Evolutionary conservation across 2,797 vertebrate genomes (phyloP).

Genomic region (Poeciliopsis turneri): DNA sequence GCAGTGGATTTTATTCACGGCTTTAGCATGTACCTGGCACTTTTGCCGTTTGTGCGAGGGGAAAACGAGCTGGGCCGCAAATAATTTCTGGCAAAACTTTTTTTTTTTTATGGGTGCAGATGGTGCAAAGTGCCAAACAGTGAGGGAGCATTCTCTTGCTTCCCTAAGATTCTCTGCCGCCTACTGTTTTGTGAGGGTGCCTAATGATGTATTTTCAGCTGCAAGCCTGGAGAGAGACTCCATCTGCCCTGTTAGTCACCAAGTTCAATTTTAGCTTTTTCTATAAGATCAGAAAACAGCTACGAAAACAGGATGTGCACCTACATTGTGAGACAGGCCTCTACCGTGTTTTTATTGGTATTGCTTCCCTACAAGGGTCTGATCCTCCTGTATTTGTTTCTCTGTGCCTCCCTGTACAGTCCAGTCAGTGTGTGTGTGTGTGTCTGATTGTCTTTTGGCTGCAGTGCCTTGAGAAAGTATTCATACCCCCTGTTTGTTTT

Average conservation of each 20-base stretch:
- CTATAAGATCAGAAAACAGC: slow-evolving; percentile 5
- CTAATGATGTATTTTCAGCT: slow-evolving; percentile 1
- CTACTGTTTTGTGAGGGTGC: slow-evolving; percentile 4
- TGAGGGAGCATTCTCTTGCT: not conserved
- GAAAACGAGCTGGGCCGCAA: slow-evolving; percentile 9
- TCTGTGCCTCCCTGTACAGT: not conserved
- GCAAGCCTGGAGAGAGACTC: not conserved
- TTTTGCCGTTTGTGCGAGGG: slow-evolving; percentile 10
- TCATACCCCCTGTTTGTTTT: not conserved
- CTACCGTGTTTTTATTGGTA: not conserved
- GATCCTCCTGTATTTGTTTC: slow-evolving; percentile 22
- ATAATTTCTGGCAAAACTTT: slow-evolving; percentile 21
- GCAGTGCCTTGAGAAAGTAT: slow-evolving; percentile 1
- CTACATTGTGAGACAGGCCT: slow-evolving; percentile 54
- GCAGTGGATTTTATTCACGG: slow-evolving; percentile 26
- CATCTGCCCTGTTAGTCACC: not conserved
- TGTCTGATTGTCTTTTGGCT: not conserved
- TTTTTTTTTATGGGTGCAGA: slow-evolving; percentile 12
- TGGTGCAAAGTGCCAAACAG: slow-evolving; percentile 11
- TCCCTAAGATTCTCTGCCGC: not conserved
- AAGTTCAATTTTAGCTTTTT: not conserved
- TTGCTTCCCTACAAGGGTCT: not conserved
- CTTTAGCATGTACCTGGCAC: slow-evolving; percentile 9
- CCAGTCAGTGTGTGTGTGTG: not conserved
- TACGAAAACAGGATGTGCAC: not conserved